Base-by-base conservation (phyloP, 1,140 invertebrate genomes). In the Aricia agestis region DNA sequence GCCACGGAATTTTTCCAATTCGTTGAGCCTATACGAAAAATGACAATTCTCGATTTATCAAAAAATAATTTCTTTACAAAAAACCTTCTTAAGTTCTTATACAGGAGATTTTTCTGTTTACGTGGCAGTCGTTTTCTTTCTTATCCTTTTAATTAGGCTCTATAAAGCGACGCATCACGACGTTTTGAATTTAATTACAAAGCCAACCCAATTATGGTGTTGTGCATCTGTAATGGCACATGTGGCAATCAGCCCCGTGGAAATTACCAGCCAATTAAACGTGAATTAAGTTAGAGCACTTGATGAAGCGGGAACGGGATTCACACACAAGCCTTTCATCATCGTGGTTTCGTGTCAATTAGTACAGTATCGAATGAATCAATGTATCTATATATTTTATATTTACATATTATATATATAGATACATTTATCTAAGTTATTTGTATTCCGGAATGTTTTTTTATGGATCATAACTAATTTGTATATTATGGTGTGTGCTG, bases 1-100 rank as follows among this genome's bases (percentile, higher is more conserved):
- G 13, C 95, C 95, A 41, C 94, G 92, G 73, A 91, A 95, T 69
- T 82, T 82, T 17, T 78, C 85, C 65, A 89, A 78, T 73, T 92
- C 91, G 66, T 92, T 91, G 41, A 93, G 78, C 41, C 92, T 92
- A 76, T 70, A 15, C 3, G 10, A 52, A 13, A 52, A 13, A 13
- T 52, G 9, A 52, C 9, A 52, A 13, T 52, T 52, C 9, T 11
- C 13, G 9, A 52, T 13, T 52, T 13, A 52, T 0, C 2, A 13
- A 15, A 52, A 15, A 52, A 52, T 0, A 52, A 13, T 52, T 52
- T 9, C 9, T 36, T 36, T 4, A 36, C 36, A 36, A 36, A 36
- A 36, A 36, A 36, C n/a, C n/a, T n/a, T n/a, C n/a, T n/a, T n/a
- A 36, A 1, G 0, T 36, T 36, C 36, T 9, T 36, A 36, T 36